These are phyloP conservation scores for Melinaea marsaeus DNA, from an alignment of 2,888 invertebrate genomes.

Conservation along the genomic window DNA sequence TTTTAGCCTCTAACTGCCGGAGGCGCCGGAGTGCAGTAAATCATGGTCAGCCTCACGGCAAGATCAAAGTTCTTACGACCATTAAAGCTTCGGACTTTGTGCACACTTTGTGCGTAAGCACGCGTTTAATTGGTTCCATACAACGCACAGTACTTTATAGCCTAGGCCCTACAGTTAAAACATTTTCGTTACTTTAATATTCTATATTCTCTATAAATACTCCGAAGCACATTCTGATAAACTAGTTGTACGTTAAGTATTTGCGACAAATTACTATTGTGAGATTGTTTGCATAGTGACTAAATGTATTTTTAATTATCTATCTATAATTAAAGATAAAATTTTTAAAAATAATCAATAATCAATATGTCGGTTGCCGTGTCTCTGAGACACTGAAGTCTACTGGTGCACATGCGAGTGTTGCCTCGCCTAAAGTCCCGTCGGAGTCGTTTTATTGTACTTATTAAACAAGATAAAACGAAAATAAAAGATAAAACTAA, in stretches of 20 bases:
- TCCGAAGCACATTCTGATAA: too few species aligned
- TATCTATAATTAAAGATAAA: too few species aligned
- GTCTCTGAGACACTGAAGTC: constrained; percentile 6
- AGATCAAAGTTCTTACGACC: constrained; percentile 23
- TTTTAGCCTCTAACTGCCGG: background rate
- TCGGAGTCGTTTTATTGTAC: constrained; percentile 12
- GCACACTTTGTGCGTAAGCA: constrained; percentile 16
- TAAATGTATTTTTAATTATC: too few species aligned
- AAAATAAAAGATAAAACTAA: too few species aligned
- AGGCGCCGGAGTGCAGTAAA: constrained; percentile 17
- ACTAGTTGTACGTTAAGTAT: too few species aligned
- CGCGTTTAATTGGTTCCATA: constrained; percentile 13
- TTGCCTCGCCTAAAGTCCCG: constrained; percentile 14
- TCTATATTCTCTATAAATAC: too few species aligned
- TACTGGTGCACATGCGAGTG: constrained; percentile 7
- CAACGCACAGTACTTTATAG: too few species aligned
- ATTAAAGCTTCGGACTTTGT: constrained; percentile 14
- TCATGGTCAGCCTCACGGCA: constrained; percentile 13
- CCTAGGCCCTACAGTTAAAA: too few species aligned
- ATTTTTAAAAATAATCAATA: too few species aligned
- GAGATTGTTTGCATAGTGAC: too few species aligned
- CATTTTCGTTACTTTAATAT: too few species aligned
- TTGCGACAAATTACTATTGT: too few species aligned
- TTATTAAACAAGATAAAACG: background rate
- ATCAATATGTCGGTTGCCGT: background rate